Evolutionary conservation across 2,797 vertebrate species (phyloP).

Genomic region (Acridotheres tristis): DNA sequence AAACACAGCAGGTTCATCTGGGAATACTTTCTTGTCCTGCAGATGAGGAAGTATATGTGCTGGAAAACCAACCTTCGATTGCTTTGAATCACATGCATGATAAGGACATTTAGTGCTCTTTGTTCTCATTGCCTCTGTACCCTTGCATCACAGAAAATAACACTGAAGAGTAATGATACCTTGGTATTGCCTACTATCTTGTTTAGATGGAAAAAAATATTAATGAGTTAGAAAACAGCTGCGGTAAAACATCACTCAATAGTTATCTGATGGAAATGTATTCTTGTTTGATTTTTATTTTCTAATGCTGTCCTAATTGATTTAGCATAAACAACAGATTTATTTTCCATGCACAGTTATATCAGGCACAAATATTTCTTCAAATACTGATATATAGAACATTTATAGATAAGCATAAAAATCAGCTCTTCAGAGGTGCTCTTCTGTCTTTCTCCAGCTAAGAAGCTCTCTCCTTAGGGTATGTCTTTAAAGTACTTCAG

Average conservation of each 20-base stretch:
- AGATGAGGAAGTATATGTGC: neutral
- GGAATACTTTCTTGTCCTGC: neutral
- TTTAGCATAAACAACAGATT: neutral
- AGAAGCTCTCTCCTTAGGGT: neutral
- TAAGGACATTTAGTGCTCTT: neutral
- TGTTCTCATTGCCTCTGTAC: neutral
- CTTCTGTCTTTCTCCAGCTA: neutral
- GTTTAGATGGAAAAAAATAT: neutral
- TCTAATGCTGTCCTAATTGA: neutral
- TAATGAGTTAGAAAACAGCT: neutral
- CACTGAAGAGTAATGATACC: neutral
- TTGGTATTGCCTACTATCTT: fast-evolving
- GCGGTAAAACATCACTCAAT: neutral
- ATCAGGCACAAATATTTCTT: neutral
- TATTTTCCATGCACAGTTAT: neutral
- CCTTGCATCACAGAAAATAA: neutral
- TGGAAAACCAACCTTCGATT: neutral
- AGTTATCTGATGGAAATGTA: neutral
- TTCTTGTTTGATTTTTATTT: neutral
- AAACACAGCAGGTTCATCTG: neutral
- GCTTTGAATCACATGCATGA: neutral
- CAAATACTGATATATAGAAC: neutral
- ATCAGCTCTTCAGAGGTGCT: neutral
- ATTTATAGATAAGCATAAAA: neutral
- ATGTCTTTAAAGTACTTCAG: neutral